A percentile compares a stretch with the other conserved stretches of the same genome.
Evolutionary conservation across 1,140 invertebrate species (phyloP).

Genomic region (Periplaneta americana): DNA sequence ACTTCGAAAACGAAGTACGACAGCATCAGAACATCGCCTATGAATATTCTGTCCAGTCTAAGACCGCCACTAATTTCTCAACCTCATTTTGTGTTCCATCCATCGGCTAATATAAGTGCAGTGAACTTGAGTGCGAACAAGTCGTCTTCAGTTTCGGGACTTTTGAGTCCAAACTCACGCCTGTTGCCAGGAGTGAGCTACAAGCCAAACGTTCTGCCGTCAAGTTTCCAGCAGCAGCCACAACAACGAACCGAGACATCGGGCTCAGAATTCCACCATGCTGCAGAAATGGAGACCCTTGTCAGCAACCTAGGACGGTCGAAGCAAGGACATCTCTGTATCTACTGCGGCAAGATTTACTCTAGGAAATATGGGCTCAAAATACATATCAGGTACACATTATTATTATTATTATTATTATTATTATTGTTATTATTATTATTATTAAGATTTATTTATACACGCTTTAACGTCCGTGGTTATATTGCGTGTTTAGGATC

Average conservation of each 20-base stretch:
- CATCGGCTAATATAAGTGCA: neutral
- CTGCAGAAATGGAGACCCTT: conserved; percentile 65
- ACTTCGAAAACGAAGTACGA: neutral
- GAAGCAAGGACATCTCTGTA: conserved; percentile 70
- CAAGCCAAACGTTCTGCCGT: neutral
- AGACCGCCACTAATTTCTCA: neutral
- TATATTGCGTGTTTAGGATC: too few relatives aligned
- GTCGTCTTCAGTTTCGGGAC: neutral
- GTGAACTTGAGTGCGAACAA: neutral
- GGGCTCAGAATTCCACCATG: conserved; percentile 28
- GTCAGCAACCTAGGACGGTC: conserved; percentile 75
- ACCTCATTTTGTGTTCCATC: neutral
- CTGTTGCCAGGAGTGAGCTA: neutral
- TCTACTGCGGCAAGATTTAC: conserved; percentile 86
- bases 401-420: too few relatives aligned
- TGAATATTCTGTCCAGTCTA: neutral
- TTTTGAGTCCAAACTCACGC: neutral
- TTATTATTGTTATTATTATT: too few relatives aligned
- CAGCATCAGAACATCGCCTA: neutral
- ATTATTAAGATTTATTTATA: too few relatives aligned
- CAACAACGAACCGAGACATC: conserved; percentile 15
- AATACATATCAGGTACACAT: conserved; percentile 63
- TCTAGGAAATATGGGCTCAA: conserved; percentile 89
- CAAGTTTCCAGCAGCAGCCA: neutral
- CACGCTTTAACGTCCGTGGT: too few relatives aligned